phyloP scores from a whole-genome alignment of 1,140 invertebrate genomes.

The Pogonognathellus flavescens region DNA sequence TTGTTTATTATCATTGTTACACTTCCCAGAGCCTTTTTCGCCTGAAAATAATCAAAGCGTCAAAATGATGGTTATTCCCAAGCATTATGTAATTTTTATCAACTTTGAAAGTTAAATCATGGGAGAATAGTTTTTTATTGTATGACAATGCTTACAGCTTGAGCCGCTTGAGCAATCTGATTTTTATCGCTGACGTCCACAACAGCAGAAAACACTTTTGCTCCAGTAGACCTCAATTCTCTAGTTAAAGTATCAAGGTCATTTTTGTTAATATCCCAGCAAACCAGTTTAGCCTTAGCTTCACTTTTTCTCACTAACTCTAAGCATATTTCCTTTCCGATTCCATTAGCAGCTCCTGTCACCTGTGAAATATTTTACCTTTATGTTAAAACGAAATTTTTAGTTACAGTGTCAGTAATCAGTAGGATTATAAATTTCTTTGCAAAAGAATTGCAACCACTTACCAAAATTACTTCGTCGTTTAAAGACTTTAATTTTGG shows the following conservation, averaged over 20 bases:
- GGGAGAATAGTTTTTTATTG: neutral
- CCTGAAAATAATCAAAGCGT: neutral
- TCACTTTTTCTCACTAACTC: neutral
- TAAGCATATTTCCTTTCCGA: slow-evolving; percentile 21
- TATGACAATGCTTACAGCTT: neutral
- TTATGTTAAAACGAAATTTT: too few species aligned
- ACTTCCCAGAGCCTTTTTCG: slow-evolving; percentile 20
- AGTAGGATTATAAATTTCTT: too few species aligned
- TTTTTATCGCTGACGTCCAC: slow-evolving; percentile 31
- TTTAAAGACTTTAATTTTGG: slow-evolving; percentile 27
- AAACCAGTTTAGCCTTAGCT: neutral
- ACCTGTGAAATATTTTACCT: too few species aligned
- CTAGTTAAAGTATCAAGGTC: neutral
- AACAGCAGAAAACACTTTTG: neutral
- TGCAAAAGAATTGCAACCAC: too few species aligned
- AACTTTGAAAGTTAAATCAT: neutral
- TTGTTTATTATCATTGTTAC: slow-evolving; percentile 71
- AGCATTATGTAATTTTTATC: neutral
- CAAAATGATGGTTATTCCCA: neutral
- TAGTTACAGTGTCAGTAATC: too few species aligned
- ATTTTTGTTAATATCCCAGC: slow-evolving; percentile 37
- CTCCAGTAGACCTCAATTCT: slow-evolving; percentile 1
- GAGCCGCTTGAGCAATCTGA: neutral
- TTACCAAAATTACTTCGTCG: slow-evolving; percentile 50
- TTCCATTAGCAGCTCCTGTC: slow-evolving; percentile 51